phyloP scores from a whole-genome alignment of 2,113 vertebrate genomes.

The Cheirogaleus medius region DNA sequence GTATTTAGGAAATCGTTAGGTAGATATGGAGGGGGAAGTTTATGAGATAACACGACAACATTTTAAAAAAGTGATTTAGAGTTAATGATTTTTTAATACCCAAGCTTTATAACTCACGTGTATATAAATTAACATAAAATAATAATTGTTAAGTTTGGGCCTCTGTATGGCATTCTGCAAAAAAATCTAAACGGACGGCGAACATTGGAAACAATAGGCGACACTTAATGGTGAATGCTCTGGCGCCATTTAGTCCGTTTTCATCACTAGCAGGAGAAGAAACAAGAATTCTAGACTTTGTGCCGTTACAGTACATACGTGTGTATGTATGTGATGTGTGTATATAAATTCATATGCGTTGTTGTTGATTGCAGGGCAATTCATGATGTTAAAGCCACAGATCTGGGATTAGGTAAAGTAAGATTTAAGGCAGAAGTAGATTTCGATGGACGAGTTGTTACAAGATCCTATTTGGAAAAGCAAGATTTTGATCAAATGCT shows the following conservation, averaged over 20 bases:
- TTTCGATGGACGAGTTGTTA: constrained; percentile 98
- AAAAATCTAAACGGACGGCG: background rate
- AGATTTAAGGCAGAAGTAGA: constrained; percentile 99
- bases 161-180: background rate
- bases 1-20: background rate
- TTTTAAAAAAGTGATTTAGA: constrained; percentile 28
- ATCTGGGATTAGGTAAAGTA: constrained; percentile 97
- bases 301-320: background rate
- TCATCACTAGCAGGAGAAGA: background rate
- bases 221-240: background rate
- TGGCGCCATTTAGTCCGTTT: background rate
- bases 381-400: constrained; percentile 99
- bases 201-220: background rate
- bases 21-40: background rate
- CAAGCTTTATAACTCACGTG: background rate
- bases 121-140: background rate
- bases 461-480: constrained; percentile 97
- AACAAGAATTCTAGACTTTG: background rate
- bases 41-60: background rate
- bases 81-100: background rate
- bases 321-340: background rate
- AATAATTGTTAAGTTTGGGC: background rate
- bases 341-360: background rate
- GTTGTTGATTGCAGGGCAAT: constrained; percentile 90
- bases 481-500: constrained; percentile 98